Evolutionary conservation across 2,797 vertebrate species (phyloP), one percentile per base, ranked within the genome.

Genomic region (Ceyx erithaca): DNA sequence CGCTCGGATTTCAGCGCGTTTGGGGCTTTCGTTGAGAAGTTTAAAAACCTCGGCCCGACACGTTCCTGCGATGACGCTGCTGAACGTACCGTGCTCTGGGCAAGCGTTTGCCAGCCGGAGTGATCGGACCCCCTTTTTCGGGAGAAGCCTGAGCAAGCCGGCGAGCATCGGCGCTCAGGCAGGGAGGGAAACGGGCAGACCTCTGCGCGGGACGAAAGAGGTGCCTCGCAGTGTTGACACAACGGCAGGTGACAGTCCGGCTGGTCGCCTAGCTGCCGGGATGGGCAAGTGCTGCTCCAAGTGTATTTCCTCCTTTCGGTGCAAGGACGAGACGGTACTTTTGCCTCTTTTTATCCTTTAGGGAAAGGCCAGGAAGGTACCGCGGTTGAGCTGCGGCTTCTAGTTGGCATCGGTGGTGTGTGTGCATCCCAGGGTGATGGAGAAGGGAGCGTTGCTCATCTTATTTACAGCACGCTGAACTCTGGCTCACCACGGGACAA

Each of bases 271-370:
- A 25, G 23, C 48, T 14, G 93, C 92, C 97, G 93, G 92, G 92
- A 98, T 98, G 98, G 98, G 98, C 97, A 98, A 98, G 83, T 95
- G 97, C 98, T 99, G 98, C 98, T 98, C 98, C 97, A 97, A 97
- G 96, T 95, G 93, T 95, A 97, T 96, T 95, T 95, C 97, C 96
- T 95, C 98, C 93, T 95, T 96, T 94, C 97, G 94, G 96, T 98
- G 98, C 97, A 96, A 97, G 98, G 98, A 99, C 97, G 96, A 96
- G 96, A 98, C 98, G 98, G 98, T 99, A 99, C 96, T 95, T 92
- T 90, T 90, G 95, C 94, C 80, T 96, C 81, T 97, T 93, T 96
- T 85, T 82, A 31, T 52, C 46, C 80, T 76, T 59, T 33, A 83
- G 75, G 49, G 73, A 52, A 70, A 37, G 92, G 81, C 85, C 87